Evolutionary conservation across 2,797 vertebrate genomes (phyloP).

Genomic region (Clarias laeviceps): DNA sequence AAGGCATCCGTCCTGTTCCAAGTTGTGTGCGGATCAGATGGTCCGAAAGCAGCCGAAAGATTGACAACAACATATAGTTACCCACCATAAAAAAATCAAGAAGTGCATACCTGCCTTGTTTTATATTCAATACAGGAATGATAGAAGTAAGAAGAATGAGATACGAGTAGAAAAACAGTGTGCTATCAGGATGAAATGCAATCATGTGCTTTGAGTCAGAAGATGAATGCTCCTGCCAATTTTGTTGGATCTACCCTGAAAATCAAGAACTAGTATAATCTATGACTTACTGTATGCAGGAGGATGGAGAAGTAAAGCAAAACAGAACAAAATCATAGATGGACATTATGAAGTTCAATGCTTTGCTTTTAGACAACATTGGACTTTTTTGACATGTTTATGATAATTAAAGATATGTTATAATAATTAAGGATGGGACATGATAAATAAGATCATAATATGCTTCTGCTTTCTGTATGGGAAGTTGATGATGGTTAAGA

Average conservation of each 20-base stretch:
- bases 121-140: not conserved
- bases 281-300: constrained; percentile 5
- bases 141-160: not conserved
- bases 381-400: not conserved
- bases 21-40: too few species aligned
- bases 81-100: not conserved
- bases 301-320: constrained; percentile 8
- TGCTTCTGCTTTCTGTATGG: too few species aligned
- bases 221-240: constrained; percentile 21
- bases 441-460: too few species aligned
- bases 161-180: constrained; percentile 10
- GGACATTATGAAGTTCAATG: constrained; percentile 4
- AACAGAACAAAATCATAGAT: not conserved
- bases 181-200: constrained; percentile 19
- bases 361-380: not conserved
- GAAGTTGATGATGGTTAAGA: constrained; percentile 3
- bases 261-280: constrained; percentile 6
- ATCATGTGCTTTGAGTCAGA: constrained; percentile 9
- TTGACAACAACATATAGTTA: not conserved
- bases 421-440: too few species aligned
- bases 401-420: not conserved
- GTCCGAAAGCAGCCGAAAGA: too few species aligned
- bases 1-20: too few species aligned
- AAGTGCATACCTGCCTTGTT: not conserved
- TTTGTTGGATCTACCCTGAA: constrained; percentile 25